These are phyloP conservation scores for Anabacerthia variegaticeps DNA, from an alignment of 2,797 vertebrate species.

Conservation along the genomic window DNA sequence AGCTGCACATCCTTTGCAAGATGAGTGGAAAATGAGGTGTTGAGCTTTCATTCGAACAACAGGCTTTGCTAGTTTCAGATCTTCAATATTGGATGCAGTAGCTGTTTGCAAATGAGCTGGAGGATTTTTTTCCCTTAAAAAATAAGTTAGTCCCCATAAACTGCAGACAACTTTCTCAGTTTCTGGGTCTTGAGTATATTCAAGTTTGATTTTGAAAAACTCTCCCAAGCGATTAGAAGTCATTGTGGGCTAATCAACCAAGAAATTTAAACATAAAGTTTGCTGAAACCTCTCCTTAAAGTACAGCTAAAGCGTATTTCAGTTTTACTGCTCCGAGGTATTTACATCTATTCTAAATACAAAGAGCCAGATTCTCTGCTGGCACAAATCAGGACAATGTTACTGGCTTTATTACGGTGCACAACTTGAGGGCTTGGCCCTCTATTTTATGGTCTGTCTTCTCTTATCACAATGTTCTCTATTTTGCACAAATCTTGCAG, in stretches of 20 bases:
- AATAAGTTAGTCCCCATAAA: neutral
- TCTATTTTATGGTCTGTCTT: constrained; percentile 11
- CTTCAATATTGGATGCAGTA: neutral
- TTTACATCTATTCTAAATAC: constrained; percentile 14
- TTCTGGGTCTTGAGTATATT: neutral
- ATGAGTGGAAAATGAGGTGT: constrained; percentile 6
- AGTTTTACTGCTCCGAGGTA: constrained; percentile 32
- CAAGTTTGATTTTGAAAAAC: constrained; percentile 32
- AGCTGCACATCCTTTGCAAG: neutral
- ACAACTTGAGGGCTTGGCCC: neutral
- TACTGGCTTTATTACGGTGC: neutral
- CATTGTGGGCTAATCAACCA: constrained; percentile 64
- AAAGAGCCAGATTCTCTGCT: constrained; percentile 7
- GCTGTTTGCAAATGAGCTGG: neutral
- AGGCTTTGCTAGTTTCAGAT: neutral
- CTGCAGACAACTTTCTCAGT: neutral
- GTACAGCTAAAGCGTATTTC: constrained; percentile 38
- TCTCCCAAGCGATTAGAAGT: constrained; percentile 45
- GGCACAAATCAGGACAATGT: neutral
- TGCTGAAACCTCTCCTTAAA: constrained; percentile 28
- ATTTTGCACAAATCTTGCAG: neutral
- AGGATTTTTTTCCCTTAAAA: neutral
- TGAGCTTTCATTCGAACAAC: constrained; percentile 9
- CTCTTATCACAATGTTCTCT: neutral
- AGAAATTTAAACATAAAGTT: constrained; percentile 64